These are phyloP conservation scores for Tortrix viridana DNA, from an alignment of 2,888 invertebrate species.

Conservation along the genomic window DNA sequence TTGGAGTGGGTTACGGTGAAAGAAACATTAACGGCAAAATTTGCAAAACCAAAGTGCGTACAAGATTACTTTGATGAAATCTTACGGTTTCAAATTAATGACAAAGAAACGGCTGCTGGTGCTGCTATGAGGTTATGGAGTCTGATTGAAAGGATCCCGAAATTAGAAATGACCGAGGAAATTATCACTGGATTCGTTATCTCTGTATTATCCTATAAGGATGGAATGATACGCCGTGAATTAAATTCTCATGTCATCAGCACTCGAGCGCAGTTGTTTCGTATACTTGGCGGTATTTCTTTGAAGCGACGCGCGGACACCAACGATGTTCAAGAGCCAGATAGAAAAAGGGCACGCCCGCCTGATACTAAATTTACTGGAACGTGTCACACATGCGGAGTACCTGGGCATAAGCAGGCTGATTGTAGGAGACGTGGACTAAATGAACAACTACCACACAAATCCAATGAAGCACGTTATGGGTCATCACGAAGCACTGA, in stretches of 20 bases:
- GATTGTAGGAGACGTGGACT: constrained; percentile 39
- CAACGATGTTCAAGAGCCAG: constrained; percentile 10
- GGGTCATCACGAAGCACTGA: constrained; percentile 5
- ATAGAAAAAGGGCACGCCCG: constrained; percentile 16
- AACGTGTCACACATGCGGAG: constrained; percentile 39
- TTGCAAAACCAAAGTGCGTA: constrained; percentile 38
- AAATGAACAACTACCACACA: neutral
- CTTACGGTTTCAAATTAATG: constrained; percentile 38
- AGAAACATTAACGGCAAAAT: constrained; percentile 38
- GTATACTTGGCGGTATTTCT: constrained; percentile 39
- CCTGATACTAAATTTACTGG: constrained; percentile 31
- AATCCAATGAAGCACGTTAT: neutral
- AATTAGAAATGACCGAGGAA: constrained; percentile 37
- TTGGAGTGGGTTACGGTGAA: constrained; percentile 37
- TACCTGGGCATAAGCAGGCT: constrained; percentile 33
- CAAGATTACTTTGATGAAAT: constrained; percentile 46
- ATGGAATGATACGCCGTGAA: constrained; percentile 40
- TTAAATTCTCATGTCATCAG: constrained; percentile 36
- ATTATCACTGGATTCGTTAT: constrained; percentile 40
- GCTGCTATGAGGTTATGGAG: constrained; percentile 41
- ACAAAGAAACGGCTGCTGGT: constrained; percentile 40
- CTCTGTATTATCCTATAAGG: constrained; percentile 40
- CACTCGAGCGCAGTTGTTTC: constrained; percentile 41
- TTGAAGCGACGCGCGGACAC: constrained; percentile 38
- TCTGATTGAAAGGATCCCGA: constrained; percentile 38